phyloP scores from a whole-genome alignment of 2,797 vertebrate genomes.

The Chiloscyllium punctatum region DNA sequence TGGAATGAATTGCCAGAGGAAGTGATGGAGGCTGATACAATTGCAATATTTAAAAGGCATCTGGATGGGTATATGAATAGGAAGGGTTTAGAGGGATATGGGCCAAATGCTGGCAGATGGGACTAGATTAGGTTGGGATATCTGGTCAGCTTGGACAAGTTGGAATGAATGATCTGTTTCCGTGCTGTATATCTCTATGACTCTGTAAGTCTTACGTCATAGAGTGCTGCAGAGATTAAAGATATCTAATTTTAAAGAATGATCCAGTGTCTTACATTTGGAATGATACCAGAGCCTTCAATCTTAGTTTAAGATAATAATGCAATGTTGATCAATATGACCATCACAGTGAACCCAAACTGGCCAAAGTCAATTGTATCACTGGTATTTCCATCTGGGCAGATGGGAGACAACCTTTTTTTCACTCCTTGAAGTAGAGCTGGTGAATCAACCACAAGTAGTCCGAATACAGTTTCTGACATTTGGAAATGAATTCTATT shows the following conservation, averaged over 20 bases:
- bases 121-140: too few species aligned
- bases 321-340: background rate
- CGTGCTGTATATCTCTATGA: too few species aligned
- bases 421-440: background rate
- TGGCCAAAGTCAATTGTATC: background rate
- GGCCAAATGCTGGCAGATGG: too few species aligned
- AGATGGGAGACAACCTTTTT: background rate
- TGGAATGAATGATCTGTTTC: too few species aligned
- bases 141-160: too few species aligned
- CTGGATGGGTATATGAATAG: too few species aligned
- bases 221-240: background rate
- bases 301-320: background rate
- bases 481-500: background rate
- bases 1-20: too few species aligned
- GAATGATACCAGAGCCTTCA: background rate
- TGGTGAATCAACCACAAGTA: background rate
- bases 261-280: background rate
- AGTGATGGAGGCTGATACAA: too few species aligned
- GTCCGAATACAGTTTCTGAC: background rate
- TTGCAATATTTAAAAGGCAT: too few species aligned
- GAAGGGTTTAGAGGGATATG: too few species aligned
- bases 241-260: constrained; percentile 13
- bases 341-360: background rate
- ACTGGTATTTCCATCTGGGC: background rate
- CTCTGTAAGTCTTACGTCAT: background rate